A percentile compares a stretch with the other conserved stretches of the same genome.
These are phyloP conservation scores for Sebastes oblongus DNA, from an alignment of 2,797 vertebrate genomes.

Conservation along the genomic window DNA sequence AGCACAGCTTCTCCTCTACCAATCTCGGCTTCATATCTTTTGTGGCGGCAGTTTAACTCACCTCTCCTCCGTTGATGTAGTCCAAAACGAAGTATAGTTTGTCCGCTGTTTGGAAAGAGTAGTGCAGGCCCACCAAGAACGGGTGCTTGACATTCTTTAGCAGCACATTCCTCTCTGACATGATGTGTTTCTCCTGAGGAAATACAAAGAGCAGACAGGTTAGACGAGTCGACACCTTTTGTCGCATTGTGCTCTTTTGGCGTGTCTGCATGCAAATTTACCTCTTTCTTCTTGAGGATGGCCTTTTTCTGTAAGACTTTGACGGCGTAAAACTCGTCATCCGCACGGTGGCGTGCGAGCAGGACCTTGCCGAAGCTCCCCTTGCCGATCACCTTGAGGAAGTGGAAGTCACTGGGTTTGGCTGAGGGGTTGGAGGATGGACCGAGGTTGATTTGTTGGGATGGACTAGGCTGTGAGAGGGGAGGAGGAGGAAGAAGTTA, in stretches of 20 bases:
- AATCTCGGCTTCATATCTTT: background rate
- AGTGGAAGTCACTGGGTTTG: constrained; percentile 97
- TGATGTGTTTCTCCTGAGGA: constrained; percentile 96
- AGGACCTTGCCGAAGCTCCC: constrained; percentile 99
- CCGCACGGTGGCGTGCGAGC: constrained; percentile 92
- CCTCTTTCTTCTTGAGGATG: constrained; percentile 99
- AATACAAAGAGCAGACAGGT: constrained; percentile 14
- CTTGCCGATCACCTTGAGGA: constrained; percentile 98
- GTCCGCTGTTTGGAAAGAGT: constrained; percentile 97
- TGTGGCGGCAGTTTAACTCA: constrained; percentile 33
- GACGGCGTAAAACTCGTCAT: constrained; percentile 96
- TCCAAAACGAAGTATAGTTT: constrained; percentile 97
- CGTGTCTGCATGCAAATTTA: constrained; percentile 50
- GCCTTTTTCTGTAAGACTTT: constrained; percentile 99
- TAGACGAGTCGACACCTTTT: background rate
- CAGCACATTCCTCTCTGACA: constrained; percentile 97
- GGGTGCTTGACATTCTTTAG: constrained; percentile 98
- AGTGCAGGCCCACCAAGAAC: constrained; percentile 96
- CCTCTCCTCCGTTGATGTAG: constrained; percentile 99
- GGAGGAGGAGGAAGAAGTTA: background rate
- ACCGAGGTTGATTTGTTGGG: constrained; percentile 97
- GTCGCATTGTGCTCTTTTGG: background rate
- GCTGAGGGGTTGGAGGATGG: constrained; percentile 97
- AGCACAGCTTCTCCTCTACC: background rate
- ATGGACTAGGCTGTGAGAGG: constrained; percentile 90